phyloP scores from a whole-genome alignment of 2,888 invertebrate species.

The Cataglyphis rosenhaueri region DNA sequence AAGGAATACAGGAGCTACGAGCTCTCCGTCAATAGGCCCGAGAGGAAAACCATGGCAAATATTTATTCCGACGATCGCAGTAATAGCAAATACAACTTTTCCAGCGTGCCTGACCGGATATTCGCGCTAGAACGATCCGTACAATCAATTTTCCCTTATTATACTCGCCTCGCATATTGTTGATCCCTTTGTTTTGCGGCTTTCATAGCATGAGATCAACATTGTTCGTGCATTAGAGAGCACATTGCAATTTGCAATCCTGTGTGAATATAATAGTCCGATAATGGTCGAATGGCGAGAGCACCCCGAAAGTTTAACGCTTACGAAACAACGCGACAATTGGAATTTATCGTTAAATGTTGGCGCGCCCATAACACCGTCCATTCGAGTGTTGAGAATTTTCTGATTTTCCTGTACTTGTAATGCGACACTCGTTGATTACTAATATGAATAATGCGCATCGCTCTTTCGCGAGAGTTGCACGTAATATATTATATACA shows the following conservation, averaged over 20 bases:
- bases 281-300: constrained; percentile 12
- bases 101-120: constrained; percentile 14
- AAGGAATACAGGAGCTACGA: constrained; percentile 24
- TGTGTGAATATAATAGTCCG: constrained; percentile 29
- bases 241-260: constrained; percentile 34
- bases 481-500: background rate
- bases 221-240: constrained; percentile 39
- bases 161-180: constrained; percentile 12
- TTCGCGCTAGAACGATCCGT: constrained; percentile 25
- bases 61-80: constrained; percentile 43
- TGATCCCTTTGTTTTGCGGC: constrained; percentile 43
- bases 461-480: background rate
- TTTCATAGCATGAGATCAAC: constrained; percentile 38
- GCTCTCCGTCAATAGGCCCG: background rate
- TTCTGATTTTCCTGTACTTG: constrained; percentile 26
- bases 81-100: constrained; percentile 49
- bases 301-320: constrained; percentile 18
- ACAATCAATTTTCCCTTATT: constrained; percentile 44
- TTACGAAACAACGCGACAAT: constrained; percentile 19
- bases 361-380: background rate
- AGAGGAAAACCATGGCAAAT: constrained; percentile 29
- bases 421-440: constrained; percentile 22
- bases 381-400: constrained; percentile 25
- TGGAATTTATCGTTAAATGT: constrained; percentile 29
- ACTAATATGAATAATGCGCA: constrained; percentile 17